Base-by-base conservation (phyloP, 2,113 vertebrate genomes). In the Microcebus griseorufus region DNA sequence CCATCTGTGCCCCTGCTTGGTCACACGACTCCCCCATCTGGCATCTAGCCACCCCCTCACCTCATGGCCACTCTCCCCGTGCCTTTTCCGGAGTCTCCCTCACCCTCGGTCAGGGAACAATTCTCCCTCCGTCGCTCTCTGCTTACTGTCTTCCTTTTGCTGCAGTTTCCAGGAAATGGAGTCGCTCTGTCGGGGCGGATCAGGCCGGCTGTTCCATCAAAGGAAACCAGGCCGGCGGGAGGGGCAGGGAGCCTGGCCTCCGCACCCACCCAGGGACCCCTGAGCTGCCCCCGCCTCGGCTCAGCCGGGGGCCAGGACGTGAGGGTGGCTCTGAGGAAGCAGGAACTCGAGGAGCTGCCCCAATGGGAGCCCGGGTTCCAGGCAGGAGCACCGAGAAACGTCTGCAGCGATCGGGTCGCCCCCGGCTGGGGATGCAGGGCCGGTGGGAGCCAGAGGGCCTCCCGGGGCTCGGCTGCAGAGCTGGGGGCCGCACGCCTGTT, bases 241-340 rank as follows among this genome's bases (percentile, higher is more conserved):
- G 2, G 34, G 27, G 73, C 3, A 3, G 55, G 29, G 27, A 4
- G 17, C 9, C 60, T n/a, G 60, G 51, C 4, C 29, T 48, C 7
- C 3, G 5, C 9, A 64, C 9, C 45, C 45, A 45, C 42, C 6
- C 11, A 16, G 51, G 2, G n/a, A 34, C 0, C 2, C 4, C 67
- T 2, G 0, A 29, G n/a, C 2, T 7, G 3, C 7, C 80, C 25
- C 0, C 0, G 5, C 4, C 18, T 69, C 22, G 9, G 4, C 9
- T 34, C 10, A 14, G 27, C 17, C 9, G 17, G 29, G 34, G 34
- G 37, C 13, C 29, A 23, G 37, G 82, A 51, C 25, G 9, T 0
- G 29, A 32, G 55, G 29, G 17, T 2, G 3, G 4, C 32, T 25
- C 37, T 67, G 32, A 1, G 60, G 39, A 69, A 22, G 29, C 14